Evolutionary conservation across 1,140 invertebrate genomes (phyloP).

Genomic region (Schlechtendalia chinensis): DNA sequence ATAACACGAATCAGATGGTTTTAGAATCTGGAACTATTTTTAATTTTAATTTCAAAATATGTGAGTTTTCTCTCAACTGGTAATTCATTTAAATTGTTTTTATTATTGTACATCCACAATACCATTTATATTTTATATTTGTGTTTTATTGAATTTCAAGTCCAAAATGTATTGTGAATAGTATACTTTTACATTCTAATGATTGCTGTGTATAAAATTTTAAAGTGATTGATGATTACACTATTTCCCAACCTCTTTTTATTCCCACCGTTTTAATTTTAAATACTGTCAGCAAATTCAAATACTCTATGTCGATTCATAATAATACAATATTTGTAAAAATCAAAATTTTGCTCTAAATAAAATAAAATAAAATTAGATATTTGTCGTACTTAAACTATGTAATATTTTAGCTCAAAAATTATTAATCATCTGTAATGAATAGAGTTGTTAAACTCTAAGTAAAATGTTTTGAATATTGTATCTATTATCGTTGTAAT

Average conservation of each 20-base stretch:
- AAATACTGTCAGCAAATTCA: constrained; percentile 12
- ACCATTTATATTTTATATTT: not conserved
- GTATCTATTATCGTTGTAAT: not conserved
- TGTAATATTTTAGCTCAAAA: constrained; percentile 28
- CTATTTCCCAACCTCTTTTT: not conserved
- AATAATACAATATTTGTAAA: not conserved
- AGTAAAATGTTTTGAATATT: constrained; percentile 15
- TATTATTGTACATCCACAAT: not conserved
- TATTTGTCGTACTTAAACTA: constrained; percentile 28
- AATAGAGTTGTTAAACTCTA: not conserved
- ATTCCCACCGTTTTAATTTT: not conserved
- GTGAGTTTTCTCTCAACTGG: not conserved
- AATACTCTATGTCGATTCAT: not conserved
- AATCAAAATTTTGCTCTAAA: constrained; percentile 2
- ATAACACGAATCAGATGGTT: not conserved
- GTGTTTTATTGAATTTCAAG: not conserved
- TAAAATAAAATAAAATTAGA: constrained; percentile 2
- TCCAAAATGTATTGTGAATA: not conserved
- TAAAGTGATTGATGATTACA: not conserved
- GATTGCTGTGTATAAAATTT: not conserved
- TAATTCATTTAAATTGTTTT: not conserved
- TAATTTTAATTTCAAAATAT: not conserved
- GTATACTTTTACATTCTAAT: not conserved
- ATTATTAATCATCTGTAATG: not conserved
- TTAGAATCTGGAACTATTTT: not conserved